These are phyloP conservation scores for Lordiphosa mommai DNA, from an alignment of 1,140 invertebrate species.

Conservation along the genomic window DNA sequence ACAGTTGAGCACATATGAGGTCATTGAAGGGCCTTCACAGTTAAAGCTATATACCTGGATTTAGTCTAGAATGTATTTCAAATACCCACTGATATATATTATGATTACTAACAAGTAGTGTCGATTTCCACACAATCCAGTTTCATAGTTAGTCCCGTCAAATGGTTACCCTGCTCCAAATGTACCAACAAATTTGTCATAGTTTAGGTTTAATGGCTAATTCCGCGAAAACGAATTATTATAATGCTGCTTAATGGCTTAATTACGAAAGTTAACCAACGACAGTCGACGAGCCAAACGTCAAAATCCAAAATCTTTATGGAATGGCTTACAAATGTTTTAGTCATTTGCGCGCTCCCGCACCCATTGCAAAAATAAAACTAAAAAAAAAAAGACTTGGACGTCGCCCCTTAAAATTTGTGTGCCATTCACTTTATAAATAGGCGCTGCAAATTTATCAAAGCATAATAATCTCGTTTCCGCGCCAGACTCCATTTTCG, in stretches of 20 bases:
- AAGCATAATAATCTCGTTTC: slow-evolving; percentile 24
- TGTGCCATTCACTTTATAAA: slow-evolving; percentile 37
- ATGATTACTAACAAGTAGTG: neutral
- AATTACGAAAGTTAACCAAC: slow-evolving; percentile 34
- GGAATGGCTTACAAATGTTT: slow-evolving; percentile 38
- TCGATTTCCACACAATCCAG: slow-evolving; percentile 10
- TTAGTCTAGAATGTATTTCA: neutral
- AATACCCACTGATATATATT: neutral
- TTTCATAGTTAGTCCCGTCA: neutral
- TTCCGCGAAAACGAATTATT: slow-evolving; percentile 55
- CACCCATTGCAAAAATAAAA: slow-evolving; percentile 16
- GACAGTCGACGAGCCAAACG: slow-evolving; percentile 1
- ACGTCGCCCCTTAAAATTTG: slow-evolving; percentile 20
- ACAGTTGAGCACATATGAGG: slow-evolving; percentile 37
- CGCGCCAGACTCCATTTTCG: neutral
- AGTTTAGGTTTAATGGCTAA: slow-evolving; percentile 41
- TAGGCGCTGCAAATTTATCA: slow-evolving; percentile 25
- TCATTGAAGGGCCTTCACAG: slow-evolving; percentile 25
- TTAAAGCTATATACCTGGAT: neutral
- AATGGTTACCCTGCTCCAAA: slow-evolving; percentile 1
- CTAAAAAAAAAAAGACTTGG: too few species aligned
- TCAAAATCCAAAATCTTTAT: slow-evolving; percentile 28
- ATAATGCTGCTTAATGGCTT: slow-evolving; percentile 48
- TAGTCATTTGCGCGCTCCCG: slow-evolving; percentile 29
- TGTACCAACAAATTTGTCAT: slow-evolving; percentile 16